Conservation (phyloP, 2,113 vertebrate species). For the Trematocara stigmaticum region DNA sequence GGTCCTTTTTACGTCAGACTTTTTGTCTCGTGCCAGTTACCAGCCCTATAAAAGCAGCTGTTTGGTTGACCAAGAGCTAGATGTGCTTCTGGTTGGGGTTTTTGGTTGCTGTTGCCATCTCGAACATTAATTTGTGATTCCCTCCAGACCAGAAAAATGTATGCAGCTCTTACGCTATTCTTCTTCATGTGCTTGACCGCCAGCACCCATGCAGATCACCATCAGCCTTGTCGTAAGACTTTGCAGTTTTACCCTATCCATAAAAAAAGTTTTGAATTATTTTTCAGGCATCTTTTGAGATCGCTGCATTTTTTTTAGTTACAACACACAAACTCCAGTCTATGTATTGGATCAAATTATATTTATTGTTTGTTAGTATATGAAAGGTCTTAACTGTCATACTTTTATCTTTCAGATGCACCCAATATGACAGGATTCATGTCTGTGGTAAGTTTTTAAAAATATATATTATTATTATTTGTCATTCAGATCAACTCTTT, state of each 20-base stretch:
- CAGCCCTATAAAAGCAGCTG: slow-evolving; percentile 51
- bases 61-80: background rate
- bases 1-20: slow-evolving; percentile 3
- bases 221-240: slow-evolving; percentile 64
- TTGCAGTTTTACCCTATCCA: background rate
- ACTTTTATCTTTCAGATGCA: slow-evolving; percentile 52
- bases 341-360: background rate
- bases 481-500: background rate
- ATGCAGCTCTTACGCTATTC: slow-evolving; percentile 19
- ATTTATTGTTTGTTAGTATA: background rate
- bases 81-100: background rate
- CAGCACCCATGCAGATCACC: slow-evolving; percentile 42
- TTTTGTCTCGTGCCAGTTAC: background rate
- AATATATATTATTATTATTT: background rate
- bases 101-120: slow-evolving; percentile 18
- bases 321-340: background rate
- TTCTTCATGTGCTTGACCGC: slow-evolving; percentile 51
- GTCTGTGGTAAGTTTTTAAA: slow-evolving; percentile 44
- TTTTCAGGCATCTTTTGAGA: background rate
- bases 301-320: background rate
- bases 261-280: background rate
- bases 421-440: slow-evolving; percentile 64
- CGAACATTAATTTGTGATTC: background rate
- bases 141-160: slow-evolving; percentile 43
- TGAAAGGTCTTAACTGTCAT: background rate